Evolutionary conservation across 2,113 vertebrate species (phyloP), one percentile per base, ranked within the genome.

Genomic region (Nerophis lumbriciformis): DNA sequence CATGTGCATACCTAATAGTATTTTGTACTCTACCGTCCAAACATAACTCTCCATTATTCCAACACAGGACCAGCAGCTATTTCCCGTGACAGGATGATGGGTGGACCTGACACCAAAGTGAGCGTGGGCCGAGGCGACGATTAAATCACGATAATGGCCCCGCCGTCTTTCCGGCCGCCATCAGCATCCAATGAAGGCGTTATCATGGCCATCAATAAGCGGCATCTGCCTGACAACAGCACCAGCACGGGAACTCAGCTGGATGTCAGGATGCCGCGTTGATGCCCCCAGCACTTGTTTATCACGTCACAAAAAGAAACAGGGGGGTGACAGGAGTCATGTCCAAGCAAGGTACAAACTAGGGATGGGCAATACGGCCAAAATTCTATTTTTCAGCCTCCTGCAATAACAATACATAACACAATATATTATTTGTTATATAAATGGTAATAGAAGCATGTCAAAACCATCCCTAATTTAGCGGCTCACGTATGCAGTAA

Each of bases 91-190:
- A 85, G 78, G 68, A 86, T 86, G 83, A 84, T 88, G 77, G 69
- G 84, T 82, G 69, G 81, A 78, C 79, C 80, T 82, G 82, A 82
- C 81, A 82, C 77, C 50, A 61, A n/a, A 72, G 75, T 78, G 79
- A 60, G 62, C 59, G 66, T 54, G 74, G 73, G 35, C 61, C 21
- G 48, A 71, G 72, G 78, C 53, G 48, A 69, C 71, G 81, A 84
- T 84, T 86, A 85, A 86, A 87, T 84, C 80, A 88, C 53, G 72
- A 74, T 87, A 84, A 88, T 80, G 72, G 83, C 67, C 67, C 73
- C 60, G 53, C 73, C 72, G 62, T 78, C 74, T 79, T 73, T 82
- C 75, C 77, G 80, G 67, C 63, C 64, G 75, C 68, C 74, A 76
- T 69, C 81, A 61, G 59, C 76, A 73, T 73, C 73, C 77, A 71